Conservation (phyloP, 1,140 invertebrate genomes). For the Cecropterus lyciades region DNA sequence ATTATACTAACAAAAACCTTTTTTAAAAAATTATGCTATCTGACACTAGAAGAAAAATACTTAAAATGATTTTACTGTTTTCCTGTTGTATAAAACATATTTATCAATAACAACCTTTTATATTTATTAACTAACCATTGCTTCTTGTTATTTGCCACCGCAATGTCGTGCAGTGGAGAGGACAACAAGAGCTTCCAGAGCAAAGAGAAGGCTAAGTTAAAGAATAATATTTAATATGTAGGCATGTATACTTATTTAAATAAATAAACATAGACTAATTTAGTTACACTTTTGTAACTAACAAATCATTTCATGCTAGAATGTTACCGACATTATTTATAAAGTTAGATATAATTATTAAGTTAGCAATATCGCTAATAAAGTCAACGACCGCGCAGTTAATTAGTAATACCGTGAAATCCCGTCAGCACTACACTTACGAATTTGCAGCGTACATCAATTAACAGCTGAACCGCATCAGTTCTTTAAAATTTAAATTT, state of each 20-base stretch:
- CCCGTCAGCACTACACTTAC: neutral
- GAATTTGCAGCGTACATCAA: neutral
- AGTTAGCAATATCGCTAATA: neutral
- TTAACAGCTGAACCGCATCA: neutral
- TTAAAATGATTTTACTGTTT: neutral
- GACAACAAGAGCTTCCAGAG: constrained; percentile 10
- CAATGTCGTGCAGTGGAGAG: constrained; percentile 13
- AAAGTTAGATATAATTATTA: constrained; percentile 7
- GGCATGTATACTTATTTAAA: constrained; percentile 10
- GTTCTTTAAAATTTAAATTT: neutral
- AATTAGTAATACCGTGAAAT: neutral
- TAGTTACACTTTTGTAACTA: constrained; percentile 19
- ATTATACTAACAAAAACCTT: too few relatives aligned
- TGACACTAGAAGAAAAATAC: too few relatives aligned
- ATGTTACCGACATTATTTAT: constrained; percentile 1
- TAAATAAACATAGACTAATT: constrained; percentile 15
- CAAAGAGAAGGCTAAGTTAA: constrained; percentile 13
- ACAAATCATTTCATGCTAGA: constrained; percentile 10
- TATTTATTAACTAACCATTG: constrained; percentile 5
- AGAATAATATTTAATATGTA: constrained; percentile 11
- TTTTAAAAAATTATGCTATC: too few relatives aligned
- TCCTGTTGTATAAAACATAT: neutral
- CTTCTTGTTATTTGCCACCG: constrained; percentile 3
- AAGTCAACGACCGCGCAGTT: neutral
- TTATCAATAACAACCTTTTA: neutral